These are phyloP conservation scores for Psilanteris sp. DNA, from an alignment of 1,140 invertebrate genomes.

Conservation along the genomic window DNA sequence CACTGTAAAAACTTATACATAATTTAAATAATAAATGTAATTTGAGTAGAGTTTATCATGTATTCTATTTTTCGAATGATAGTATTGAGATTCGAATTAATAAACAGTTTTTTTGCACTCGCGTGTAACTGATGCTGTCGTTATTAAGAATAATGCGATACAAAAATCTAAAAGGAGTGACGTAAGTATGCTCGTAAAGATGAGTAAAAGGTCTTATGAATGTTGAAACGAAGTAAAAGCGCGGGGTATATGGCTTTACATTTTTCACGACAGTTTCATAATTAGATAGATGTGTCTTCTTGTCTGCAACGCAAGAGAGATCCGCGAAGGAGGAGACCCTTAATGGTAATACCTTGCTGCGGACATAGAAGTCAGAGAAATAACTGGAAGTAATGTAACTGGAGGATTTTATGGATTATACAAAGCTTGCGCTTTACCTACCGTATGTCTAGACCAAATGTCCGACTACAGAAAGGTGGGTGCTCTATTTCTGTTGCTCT, in stretches of 20 bases:
- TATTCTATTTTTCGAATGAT: too few species aligned
- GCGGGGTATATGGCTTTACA: conserved; percentile 34
- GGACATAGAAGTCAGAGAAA: conserved; percentile 52
- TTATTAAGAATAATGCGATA: conserved; percentile 20
- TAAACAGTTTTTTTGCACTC: too few species aligned
- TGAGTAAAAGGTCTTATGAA: conserved; percentile 37
- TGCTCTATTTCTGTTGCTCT: conserved; percentile 44
- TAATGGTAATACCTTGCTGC: conserved; percentile 54
- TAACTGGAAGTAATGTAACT: conserved; percentile 57
- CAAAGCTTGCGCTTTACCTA: conserved; percentile 50
- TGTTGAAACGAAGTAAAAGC: conserved; percentile 36
- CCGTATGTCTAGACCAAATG: conserved; percentile 43
- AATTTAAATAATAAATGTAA: too few species aligned
- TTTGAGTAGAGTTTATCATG: too few species aligned
- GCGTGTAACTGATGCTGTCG: too few species aligned
- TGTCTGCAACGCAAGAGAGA: conserved; percentile 32
- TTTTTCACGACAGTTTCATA: conserved; percentile 56
- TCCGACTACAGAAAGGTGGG: conserved; percentile 37
- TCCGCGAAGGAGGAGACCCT: conserved; percentile 17
- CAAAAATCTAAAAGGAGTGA: conserved; percentile 11
- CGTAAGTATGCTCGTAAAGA: conserved; percentile 26
- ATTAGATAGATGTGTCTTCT: conserved; percentile 55
- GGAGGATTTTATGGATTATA: conserved; percentile 61
- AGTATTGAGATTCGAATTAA: too few species aligned
- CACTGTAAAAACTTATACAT: too few species aligned